phyloP scores from a whole-genome alignment of 1,140 invertebrate genomes.

The Pseudomyrmex dendroicus region DNA sequence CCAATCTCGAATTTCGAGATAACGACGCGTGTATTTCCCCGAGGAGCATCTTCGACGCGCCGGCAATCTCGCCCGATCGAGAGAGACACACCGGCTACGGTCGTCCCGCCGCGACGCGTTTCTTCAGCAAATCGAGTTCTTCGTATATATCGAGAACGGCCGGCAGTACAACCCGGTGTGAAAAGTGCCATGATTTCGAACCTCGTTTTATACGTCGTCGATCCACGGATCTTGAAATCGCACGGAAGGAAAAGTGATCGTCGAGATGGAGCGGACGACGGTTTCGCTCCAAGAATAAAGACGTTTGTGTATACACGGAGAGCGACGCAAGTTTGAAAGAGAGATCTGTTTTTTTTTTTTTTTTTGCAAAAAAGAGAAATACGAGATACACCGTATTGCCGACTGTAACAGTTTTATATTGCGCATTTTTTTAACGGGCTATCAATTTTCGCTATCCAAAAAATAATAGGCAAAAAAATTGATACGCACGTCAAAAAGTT shows the following conservation, averaged over 20 bases:
- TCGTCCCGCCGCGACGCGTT: constrained; percentile 47
- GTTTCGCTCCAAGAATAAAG: not conserved
- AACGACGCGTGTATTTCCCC: constrained; percentile 67
- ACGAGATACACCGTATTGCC: not conserved
- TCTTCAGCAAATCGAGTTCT: constrained; percentile 49
- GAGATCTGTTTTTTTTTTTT: no score
- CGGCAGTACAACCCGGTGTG: constrained; percentile 15
- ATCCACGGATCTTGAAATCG: constrained; percentile 21
- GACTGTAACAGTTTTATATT: constrained; percentile 15
- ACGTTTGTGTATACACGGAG: no score
- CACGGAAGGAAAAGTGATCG: not conserved
- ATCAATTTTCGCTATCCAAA: not conserved
- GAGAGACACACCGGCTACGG: constrained; percentile 49
- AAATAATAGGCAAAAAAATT: no score
- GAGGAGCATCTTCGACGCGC: constrained; percentile 23
- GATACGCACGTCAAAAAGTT: constrained; percentile 9
- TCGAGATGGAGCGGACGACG: not conserved
- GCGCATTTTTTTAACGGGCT: not conserved
- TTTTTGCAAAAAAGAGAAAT: not conserved
- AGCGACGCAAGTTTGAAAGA: not conserved
- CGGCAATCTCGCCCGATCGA: constrained; percentile 65
- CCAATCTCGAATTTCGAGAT: constrained; percentile 63
- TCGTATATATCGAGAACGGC: constrained; percentile 1
- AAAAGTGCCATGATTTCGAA: constrained; percentile 35
- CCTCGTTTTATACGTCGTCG: constrained; percentile 17